Evolutionary conservation across 2,888 invertebrate genomes (phyloP).

Genomic region (Blomia tropicalis): DNA sequence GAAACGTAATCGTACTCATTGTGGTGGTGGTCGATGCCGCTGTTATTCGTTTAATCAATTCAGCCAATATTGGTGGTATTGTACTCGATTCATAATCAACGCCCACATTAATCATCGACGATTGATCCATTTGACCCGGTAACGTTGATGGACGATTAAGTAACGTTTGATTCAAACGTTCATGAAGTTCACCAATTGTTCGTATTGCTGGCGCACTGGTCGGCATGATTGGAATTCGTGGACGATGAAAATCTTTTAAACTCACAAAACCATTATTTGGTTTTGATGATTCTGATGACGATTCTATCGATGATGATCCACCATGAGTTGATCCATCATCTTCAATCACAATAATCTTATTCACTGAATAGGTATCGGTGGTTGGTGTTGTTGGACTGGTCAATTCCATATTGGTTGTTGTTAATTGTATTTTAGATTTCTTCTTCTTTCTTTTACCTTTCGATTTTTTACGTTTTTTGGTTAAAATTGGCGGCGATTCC

Average conservation of each 20-base stretch:
- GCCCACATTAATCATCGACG: background rate
- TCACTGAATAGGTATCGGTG: background rate
- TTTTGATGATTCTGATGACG: too few species aligned
- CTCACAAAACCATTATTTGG: background rate
- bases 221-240: background rate
- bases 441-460: background rate
- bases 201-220: background rate
- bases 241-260: background rate
- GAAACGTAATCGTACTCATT: too few species aligned
- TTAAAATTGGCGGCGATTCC: background rate
- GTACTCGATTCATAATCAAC: background rate
- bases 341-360: conserved; percentile 6
- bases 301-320: background rate
- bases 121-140: background rate
- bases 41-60: background rate
- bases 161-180: background rate
- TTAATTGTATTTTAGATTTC: too few species aligned
- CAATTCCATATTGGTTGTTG: background rate
- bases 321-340: background rate
- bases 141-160: background rate
- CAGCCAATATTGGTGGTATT: background rate
- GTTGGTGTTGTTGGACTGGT: background rate
- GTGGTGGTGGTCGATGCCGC: background rate
- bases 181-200: background rate
- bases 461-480: background rate